Evolutionary conservation across 1,140 invertebrate genomes (phyloP), one percentile per base, ranked within the genome.

Genomic region (Neomicropteryx cornuta): DNA sequence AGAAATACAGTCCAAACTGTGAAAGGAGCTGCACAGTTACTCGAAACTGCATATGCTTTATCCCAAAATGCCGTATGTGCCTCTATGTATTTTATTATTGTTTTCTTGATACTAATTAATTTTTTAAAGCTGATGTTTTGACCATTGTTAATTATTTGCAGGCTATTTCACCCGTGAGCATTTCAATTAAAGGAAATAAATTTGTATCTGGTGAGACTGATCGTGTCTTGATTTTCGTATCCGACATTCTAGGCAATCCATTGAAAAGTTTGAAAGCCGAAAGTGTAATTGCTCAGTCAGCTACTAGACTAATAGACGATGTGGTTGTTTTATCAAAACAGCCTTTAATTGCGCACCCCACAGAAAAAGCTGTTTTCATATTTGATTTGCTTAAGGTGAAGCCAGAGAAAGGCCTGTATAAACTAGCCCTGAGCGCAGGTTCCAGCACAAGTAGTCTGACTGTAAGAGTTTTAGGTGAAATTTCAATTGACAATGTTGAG

Each of bases 1-100:
- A 74, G 93, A 21, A 79, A 83, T 48, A 89, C 87, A 33, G 90
- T 96, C 3, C 88, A 88, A 55, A 79, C 84, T 18, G 67, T 82
- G 0, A 87, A 87, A 56, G 88, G 88, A 20, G 84, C 81, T 8
- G 77, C 79, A 27, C 72, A 80, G 38, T 68, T 97, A 16, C 58
- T 94, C 2, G 83, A 89, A 40, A 83, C 84, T 1, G 64, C 93
- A n/a, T 72, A 74, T 5, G 56, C 48, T 0, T 66, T 90, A 8
- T 75, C 80, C 11, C 52, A 62, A n/a, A 56, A 63, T 42, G 54
- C 60, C 49, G 61, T 72, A 18, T 43, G 51, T 10, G 18, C 23
- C 8, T 13, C 20, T 30, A 5, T 32, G 34, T 8, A 14, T 8
- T 5, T 13, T 13, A 16, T 8, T 8, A 13, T 14, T 32, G n/a